phyloP scores from a whole-genome alignment of 1,140 invertebrate genomes.

The Chymomyza costata region DNA sequence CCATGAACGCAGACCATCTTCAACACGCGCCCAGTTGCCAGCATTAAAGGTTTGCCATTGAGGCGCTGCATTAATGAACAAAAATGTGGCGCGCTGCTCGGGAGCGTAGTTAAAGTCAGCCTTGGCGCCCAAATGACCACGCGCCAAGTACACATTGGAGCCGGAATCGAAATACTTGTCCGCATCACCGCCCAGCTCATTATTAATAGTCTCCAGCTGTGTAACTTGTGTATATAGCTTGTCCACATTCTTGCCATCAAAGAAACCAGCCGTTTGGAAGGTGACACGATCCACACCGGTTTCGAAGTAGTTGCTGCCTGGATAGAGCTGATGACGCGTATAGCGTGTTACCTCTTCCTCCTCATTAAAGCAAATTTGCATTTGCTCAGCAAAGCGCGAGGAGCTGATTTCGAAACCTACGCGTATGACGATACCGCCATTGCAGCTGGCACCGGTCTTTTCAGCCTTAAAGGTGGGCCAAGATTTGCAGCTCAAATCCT shows the following conservation, averaged over 20 bases:
- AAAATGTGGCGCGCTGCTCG: constrained; percentile 81
- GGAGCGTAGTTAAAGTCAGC: constrained; percentile 80
- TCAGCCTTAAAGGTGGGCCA: constrained; percentile 64
- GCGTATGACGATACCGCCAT: constrained; percentile 55
- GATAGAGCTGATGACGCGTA: constrained; percentile 63
- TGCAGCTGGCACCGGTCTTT: constrained; percentile 62
- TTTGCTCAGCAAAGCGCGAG: constrained; percentile 65
- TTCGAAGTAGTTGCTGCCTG: constrained; percentile 68
- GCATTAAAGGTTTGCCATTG: constrained; percentile 82
- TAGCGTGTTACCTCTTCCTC: constrained; percentile 73
- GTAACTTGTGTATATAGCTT: constrained; percentile 60
- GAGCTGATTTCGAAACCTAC: constrained; percentile 61
- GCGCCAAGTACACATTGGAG: constrained; percentile 76
- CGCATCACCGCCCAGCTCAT: constrained; percentile 60
- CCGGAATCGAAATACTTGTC: constrained; percentile 50
- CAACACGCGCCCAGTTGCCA: constrained; percentile 79
- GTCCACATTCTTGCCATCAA: constrained; percentile 64
- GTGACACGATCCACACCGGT: constrained; percentile 61
- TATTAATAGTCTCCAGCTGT: constrained; percentile 61
- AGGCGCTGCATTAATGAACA: constrained; percentile 80
- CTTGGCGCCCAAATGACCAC: constrained; percentile 83
- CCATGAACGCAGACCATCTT: constrained; percentile 75
- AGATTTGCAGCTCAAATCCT: constrained; percentile 64
- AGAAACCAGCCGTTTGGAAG: constrained; percentile 68
- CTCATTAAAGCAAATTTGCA: constrained; percentile 76